Conservation (phyloP, 2,113 vertebrate genomes). For the Henicopernis longicauda region DNA sequence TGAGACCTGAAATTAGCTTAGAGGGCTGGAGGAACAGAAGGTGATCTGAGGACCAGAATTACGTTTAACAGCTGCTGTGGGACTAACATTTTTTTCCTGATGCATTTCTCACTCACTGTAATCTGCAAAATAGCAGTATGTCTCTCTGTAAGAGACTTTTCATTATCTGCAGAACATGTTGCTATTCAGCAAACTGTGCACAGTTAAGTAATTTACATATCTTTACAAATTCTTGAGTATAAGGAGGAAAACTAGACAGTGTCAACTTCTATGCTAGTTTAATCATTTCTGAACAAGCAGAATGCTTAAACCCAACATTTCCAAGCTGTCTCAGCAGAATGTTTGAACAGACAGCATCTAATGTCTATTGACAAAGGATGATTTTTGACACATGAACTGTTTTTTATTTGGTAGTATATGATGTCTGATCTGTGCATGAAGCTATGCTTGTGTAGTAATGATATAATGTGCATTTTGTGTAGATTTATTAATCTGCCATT, state of each 20-base stretch:
- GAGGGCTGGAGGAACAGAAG: background rate
- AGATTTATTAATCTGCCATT: background rate
- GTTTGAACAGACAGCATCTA: background rate
- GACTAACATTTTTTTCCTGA: background rate
- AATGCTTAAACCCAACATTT: background rate
- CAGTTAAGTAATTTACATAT: background rate
- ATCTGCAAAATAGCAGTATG: background rate
- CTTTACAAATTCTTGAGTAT: background rate
- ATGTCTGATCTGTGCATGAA: background rate
- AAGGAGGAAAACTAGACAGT: background rate
- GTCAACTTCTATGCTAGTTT: background rate
- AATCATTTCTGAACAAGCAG: background rate
- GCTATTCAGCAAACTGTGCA: background rate
- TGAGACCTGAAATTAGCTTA: background rate
- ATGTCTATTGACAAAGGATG: background rate
- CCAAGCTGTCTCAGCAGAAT: background rate
- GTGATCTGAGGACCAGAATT: background rate
- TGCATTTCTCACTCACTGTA: background rate
- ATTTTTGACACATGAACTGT: background rate
- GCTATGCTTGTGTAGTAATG: background rate
- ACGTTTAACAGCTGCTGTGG: background rate
- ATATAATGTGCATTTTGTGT: background rate
- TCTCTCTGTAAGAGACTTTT: background rate
- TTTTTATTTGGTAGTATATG: background rate
- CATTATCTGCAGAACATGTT: background rate